These are phyloP conservation scores for Craniophora ligustri DNA, from an alignment of 2,888 invertebrate genomes.

Conservation along the genomic window DNA sequence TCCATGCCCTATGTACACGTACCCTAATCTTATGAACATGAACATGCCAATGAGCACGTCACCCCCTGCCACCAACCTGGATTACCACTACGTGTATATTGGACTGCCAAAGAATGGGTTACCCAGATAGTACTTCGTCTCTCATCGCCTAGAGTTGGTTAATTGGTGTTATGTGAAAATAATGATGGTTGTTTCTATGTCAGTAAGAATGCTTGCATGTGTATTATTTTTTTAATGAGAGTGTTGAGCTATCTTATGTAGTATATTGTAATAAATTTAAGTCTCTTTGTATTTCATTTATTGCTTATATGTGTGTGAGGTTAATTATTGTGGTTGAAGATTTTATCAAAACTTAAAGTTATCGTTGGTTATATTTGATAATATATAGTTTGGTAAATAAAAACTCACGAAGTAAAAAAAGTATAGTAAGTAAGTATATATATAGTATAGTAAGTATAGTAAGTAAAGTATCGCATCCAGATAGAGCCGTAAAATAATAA, in stretches of 20 bases:
- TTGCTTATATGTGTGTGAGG: neutral
- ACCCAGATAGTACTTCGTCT: conserved; percentile 4
- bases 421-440: no score
- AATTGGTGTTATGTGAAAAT: neutral
- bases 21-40: neutral
- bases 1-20: conserved; percentile 21
- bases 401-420: no score
- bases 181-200: neutral
- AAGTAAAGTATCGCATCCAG: no score
- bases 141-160: neutral
- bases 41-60: neutral
- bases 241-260: no score
- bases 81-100: conserved; percentile 66
- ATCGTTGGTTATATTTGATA: neutral
- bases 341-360: neutral
- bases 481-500: no score
- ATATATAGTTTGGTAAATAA: neutral
- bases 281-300: conserved; percentile 15
- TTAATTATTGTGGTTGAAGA: neutral
- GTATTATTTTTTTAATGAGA: neutral
- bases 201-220: neutral
- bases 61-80: conserved; percentile 17
- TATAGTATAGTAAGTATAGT: no score
- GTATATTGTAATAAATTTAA: conserved; percentile 20
- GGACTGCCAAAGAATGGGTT: conserved; percentile 67